These are phyloP conservation scores for Thunnus thynnus DNA, from an alignment of 2,113 vertebrate species.

Conservation along the genomic window DNA sequence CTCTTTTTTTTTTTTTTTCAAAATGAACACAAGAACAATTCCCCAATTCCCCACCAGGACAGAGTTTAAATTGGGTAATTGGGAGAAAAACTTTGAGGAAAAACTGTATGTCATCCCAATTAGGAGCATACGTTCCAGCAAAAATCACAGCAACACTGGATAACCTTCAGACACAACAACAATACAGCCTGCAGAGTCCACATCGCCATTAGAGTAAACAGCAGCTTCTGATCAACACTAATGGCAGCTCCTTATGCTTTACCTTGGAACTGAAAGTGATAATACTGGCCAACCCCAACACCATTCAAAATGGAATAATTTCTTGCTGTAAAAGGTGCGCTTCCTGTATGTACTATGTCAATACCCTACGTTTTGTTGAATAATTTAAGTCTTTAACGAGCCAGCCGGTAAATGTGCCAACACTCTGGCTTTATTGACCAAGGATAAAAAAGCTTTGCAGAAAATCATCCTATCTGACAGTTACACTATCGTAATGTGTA, in stretches of 20 bases:
- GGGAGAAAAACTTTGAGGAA: not conserved
- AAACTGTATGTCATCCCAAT: constrained; percentile 13
- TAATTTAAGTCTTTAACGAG: not conserved
- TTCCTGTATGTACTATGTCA: not conserved
- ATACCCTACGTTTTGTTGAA: not conserved
- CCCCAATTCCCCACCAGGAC: not conserved
- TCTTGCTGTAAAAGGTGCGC: not conserved
- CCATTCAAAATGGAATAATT: not conserved
- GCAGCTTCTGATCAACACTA: constrained; percentile 8
- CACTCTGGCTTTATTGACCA: not conserved
- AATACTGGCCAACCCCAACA: not conserved
- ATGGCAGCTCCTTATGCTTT: not conserved
- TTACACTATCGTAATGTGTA: no score
- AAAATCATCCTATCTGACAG: no score
- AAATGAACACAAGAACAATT: constrained; percentile 17
- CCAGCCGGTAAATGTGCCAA: not conserved
- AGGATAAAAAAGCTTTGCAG: not conserved
- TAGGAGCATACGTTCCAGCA: not conserved
- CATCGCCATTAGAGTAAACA: constrained; percentile 11
- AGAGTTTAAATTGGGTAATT: constrained; percentile 6
- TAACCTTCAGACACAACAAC: not conserved
- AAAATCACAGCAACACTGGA: not conserved
- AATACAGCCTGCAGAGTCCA: not conserved
- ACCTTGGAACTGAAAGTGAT: not conserved
- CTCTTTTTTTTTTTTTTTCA: not conserved